These are phyloP conservation scores for Kryptopterus vitreolus DNA, from an alignment of 2,797 vertebrate species.

Conservation along the genomic window DNA sequence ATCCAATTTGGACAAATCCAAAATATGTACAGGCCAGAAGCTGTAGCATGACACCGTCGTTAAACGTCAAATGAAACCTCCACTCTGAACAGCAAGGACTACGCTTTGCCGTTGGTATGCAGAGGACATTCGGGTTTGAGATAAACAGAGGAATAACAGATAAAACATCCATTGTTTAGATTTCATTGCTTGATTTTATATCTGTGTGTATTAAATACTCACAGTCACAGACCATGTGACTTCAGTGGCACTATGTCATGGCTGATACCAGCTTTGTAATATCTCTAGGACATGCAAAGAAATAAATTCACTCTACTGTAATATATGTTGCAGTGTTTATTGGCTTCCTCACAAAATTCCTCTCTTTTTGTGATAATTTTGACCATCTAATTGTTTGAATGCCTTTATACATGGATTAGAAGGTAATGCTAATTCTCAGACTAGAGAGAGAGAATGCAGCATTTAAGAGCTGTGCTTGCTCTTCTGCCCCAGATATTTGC, in stretches of 20 bases:
- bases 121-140: background rate
- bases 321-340: background rate
- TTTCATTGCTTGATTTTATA: background rate
- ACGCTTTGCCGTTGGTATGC: background rate
- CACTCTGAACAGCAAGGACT: background rate
- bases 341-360: background rate
- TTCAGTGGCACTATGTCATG: no score
- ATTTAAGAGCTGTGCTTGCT: conserved; percentile 29
- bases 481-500: conserved; percentile 46
- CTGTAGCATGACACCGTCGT: background rate
- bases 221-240: background rate
- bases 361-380: background rate
- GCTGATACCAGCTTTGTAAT: no score
- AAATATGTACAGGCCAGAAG: conserved; percentile 18
- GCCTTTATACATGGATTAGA: background rate
- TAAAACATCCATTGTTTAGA: background rate
- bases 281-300: no score
- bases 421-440: background rate
- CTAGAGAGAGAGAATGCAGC: conserved; percentile 3
- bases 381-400: background rate
- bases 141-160: background rate
- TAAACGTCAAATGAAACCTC: background rate
- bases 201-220: background rate
- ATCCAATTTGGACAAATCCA: background rate
- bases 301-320: no score